Conservation (phyloP, 2,113 vertebrate genomes). For the Mus musculus region GRCm39 chr2:163411001-163411500, state of each 20-base stretch:
- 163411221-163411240: not conserved
- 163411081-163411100: not conserved
- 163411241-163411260: not conserved
- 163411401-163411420: not conserved
- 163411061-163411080: not conserved
- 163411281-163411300: not conserved
- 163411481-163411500: slow-evolving; percentile 26
- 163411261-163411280: not conserved
- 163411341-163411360: not conserved
- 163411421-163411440: not conserved
- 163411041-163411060: not conserved
- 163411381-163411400: slow-evolving; percentile 31
- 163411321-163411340: not conserved
- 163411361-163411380: not conserved
- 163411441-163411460: not conserved
- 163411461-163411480: not conserved
- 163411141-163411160: not conserved
- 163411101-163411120: not conserved
- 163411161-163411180: not conserved
- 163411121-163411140: not conserved
- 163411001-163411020: not conserved
- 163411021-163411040: not conserved
- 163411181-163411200: not conserved
- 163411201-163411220: not conserved
- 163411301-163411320: not conserved